Base-by-base conservation (phyloP, 2,888 invertebrate genomes). In the Ellobium chinense region DNA sequence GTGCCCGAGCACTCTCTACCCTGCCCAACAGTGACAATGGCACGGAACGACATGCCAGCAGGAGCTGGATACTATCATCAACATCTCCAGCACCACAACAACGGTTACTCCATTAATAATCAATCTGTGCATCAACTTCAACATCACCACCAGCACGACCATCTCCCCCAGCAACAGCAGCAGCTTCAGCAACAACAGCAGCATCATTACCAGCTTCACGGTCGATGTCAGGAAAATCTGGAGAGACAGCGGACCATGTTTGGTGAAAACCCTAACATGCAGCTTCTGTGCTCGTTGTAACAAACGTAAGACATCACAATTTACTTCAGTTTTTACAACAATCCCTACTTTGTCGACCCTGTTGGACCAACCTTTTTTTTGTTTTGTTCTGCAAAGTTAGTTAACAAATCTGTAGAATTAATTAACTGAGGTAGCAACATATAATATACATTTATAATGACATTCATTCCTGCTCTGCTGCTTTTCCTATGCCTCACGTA, bases 41-140 rank as follows among this genome's bases (percentile, higher is more conserved):
- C 73, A 24, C 60, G 79, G 21, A 79, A 79, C 60, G 79, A 79
- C 39, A 79, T 79, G 58, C 79, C 79, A 12, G 60, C 34, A 18
- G 80, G 80, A 1, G 80, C 80, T 4, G 79, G 66, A 2, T 79
- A 79, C 34, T 78, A 78, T 58, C 62, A 63, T 3, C 78, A 78
- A 24, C 73, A 79, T 34, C 24, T 65, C 31, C 72, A 60, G 27
- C 31, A 72, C 65, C 78, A 78, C 54, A 1, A n/a, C 27, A 58
- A 65, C 54, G 54, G 46, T 3, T 39, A 60, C 34, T 3, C 12
- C 7, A 5, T 24, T 18, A 46, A 68, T 12, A 63, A 63, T 54
- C 56, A 39, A 3, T n/a, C 29, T 1, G 1, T 31, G 1, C 34
- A 46, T 29, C 65, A 29, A 18, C 31, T 65, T 34, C 75, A 75